phyloP scores from a whole-genome alignment of 2,113 vertebrate genomes.

The Oxyruncus cristatus region DNA sequence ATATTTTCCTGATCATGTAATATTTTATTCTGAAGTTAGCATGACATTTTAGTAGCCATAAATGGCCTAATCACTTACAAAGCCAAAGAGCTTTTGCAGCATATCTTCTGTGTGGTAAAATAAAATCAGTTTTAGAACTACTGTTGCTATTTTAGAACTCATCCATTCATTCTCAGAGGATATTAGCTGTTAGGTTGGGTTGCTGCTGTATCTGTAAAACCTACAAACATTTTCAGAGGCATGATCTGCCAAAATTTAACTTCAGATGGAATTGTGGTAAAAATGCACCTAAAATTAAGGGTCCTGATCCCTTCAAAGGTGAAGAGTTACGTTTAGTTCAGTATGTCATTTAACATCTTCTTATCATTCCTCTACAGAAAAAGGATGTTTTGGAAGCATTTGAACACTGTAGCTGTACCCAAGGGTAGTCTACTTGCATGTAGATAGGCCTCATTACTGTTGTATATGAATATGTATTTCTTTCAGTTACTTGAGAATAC shows the following conservation, averaged over 20 bases:
- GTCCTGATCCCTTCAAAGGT: not conserved
- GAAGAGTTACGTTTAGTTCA: not conserved
- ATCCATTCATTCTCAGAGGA: not conserved
- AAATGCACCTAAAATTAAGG: not conserved
- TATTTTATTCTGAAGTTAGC: not conserved
- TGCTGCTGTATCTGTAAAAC: not conserved
- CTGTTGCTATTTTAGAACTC: not conserved
- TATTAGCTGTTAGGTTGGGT: not conserved
- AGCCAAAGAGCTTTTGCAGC: not conserved
- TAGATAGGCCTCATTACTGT: not conserved
- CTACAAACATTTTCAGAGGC: not conserved
- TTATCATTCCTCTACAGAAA: not conserved
- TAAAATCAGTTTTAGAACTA: not conserved
- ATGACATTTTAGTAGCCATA: not conserved
- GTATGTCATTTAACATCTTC: not conserved
- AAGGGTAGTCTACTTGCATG: not conserved
- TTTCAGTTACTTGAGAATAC: not conserved
- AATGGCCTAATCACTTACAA: not conserved
- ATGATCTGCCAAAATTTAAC: not conserved
- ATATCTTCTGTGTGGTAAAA: not conserved
- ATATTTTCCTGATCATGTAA: not conserved
- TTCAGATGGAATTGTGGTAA: not conserved
- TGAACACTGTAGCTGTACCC: not conserved
- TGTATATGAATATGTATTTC: not conserved
- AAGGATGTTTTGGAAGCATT: not conserved